phyloP scores from a whole-genome alignment of 2,888 invertebrate genomes.

The Notodonta ziczac region DNA sequence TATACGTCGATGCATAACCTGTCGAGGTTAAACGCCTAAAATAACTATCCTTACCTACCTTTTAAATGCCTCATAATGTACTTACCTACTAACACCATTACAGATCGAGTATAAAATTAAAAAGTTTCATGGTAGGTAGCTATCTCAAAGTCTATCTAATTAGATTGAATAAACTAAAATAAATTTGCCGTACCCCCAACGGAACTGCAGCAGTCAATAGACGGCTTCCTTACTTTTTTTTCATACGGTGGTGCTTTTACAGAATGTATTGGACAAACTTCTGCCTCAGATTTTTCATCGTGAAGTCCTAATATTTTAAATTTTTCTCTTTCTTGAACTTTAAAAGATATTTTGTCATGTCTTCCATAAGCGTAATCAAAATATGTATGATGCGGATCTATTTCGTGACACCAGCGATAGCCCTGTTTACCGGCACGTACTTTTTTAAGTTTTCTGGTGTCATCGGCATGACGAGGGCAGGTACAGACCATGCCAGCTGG shows the following conservation, averaged over 20 bases:
- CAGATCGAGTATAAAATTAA: no score
- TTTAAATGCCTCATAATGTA: no score
- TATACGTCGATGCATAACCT: no score
- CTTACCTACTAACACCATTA: no score
- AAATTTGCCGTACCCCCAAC: conserved; percentile 63
- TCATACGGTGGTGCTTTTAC: conserved; percentile 55
- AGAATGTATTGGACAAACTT: conserved; percentile 52
- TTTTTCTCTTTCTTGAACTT: conserved; percentile 51
- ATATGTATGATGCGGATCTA: conserved; percentile 72
- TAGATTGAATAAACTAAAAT: no score
- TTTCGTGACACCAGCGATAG: conserved; percentile 73
- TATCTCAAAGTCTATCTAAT: no score
- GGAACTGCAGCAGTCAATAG: conserved; percentile 77
- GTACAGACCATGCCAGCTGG: conserved; percentile 47
- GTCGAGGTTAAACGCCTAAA: no score
- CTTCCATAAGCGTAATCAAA: conserved; percentile 72
- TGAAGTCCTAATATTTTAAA: conserved; percentile 64
- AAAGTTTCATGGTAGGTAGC: no score
- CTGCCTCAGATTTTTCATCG: conserved; percentile 39
- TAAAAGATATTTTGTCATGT: conserved; percentile 60
- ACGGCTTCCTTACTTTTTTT: conserved; percentile 61
- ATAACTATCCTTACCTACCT: no score
- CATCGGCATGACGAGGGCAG: conserved; percentile 47
- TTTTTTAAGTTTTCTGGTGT: conserved; percentile 57
- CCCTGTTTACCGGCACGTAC: conserved; percentile 68